phyloP scores from a whole-genome alignment of 2,888 invertebrate species.

The Ophion costatus region DNA sequence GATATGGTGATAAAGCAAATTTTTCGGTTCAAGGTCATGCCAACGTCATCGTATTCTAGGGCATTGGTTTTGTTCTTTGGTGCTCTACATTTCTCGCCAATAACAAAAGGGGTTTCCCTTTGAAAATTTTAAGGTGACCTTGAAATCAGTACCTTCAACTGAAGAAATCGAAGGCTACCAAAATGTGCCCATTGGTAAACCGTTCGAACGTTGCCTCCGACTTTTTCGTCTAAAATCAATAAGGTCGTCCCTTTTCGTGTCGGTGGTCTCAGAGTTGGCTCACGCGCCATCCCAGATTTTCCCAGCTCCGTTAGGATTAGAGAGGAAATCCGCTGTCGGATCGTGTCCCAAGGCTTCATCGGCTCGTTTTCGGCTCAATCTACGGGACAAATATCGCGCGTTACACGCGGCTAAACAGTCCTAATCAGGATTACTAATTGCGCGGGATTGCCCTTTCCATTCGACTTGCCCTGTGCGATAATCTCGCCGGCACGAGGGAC shows the following conservation, averaged over 20 bases:
- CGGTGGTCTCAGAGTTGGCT: slow-evolving; percentile 21
- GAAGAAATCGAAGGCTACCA: too few relatives aligned
- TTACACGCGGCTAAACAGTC: slow-evolving; percentile 53
- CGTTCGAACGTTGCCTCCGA: too few relatives aligned
- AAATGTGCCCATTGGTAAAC: too few relatives aligned
- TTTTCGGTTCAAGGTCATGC: too few relatives aligned
- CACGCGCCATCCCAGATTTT: slow-evolving; percentile 34
- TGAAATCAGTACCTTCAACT: too few relatives aligned
- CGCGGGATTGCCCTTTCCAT: slow-evolving; percentile 48
- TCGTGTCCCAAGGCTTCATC: slow-evolving; percentile 55
- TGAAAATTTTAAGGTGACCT: too few relatives aligned
- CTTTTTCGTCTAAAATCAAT: neutral
- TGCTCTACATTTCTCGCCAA: too few relatives aligned
- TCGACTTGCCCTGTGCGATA: neutral
- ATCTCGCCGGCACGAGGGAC: too few relatives aligned
- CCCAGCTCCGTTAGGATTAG: slow-evolving; percentile 60
- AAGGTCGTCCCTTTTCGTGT: slow-evolving; percentile 22
- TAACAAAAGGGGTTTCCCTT: too few relatives aligned
- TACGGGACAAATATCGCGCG: slow-evolving; percentile 40
- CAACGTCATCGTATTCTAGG: too few relatives aligned
- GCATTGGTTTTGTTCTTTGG: too few relatives aligned
- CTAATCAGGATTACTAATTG: slow-evolving; percentile 65
- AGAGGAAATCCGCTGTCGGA: slow-evolving; percentile 31
- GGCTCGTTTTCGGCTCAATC: slow-evolving; percentile 50
- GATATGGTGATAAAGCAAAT: too few relatives aligned